phyloP scores from a whole-genome alignment of 2,797 vertebrate genomes.

The Agapornis canus region DNA sequence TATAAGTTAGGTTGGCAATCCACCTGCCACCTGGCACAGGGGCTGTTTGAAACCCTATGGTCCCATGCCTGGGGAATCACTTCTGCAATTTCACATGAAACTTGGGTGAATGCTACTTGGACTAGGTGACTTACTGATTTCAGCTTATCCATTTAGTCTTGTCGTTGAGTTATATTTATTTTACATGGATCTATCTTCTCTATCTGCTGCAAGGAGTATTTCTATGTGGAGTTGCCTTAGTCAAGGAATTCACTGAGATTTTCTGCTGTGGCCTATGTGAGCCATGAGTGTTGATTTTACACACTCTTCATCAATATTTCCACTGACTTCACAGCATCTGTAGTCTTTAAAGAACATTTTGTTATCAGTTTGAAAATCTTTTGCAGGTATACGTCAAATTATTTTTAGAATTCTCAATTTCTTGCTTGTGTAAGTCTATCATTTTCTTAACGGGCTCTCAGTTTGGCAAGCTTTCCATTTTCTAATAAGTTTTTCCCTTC shows the following conservation, averaged over 20 bases:
- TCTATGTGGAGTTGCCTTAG: not conserved
- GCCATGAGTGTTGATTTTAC: not conserved
- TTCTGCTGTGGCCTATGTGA: not conserved
- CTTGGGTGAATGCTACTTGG: not conserved
- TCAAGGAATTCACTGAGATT: not conserved
- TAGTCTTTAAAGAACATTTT: constrained; percentile 7
- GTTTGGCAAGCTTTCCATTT: not conserved
- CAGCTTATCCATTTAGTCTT: not conserved
- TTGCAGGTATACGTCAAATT: not conserved
- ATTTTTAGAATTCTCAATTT: constrained; percentile 13
- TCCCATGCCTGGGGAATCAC: not conserved
- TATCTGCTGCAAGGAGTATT: not conserved
- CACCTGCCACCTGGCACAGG: not conserved
- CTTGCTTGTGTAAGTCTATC: not conserved
- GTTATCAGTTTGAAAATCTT: not conserved
- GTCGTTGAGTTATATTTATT: not conserved
- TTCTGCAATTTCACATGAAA: not conserved
- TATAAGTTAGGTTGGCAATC: not conserved
- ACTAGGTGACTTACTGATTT: not conserved
- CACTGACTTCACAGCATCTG: not conserved
- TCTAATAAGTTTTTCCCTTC: not conserved
- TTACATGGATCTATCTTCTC: not conserved
- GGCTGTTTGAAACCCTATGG: not conserved
- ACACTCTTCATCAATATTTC: not conserved
- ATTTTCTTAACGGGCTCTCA: not conserved